These are phyloP conservation scores for Tarsius wallacei DNA, from an alignment of 2,797 vertebrate genomes.

Conservation along the genomic window DNA sequence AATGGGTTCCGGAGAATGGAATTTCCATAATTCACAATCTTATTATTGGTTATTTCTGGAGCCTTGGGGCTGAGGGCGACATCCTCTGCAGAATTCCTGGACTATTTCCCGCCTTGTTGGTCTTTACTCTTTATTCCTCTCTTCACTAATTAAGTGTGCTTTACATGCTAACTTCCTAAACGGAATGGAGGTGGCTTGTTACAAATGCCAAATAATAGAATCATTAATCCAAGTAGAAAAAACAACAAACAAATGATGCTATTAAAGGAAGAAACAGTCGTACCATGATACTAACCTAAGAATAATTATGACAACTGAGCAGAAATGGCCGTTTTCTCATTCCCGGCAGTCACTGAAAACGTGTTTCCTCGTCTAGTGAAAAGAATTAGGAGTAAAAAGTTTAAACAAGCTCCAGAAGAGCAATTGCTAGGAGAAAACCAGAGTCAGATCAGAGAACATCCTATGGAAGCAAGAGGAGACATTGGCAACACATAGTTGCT, in stretches of 20 bases:
- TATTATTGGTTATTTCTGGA: slow-evolving; percentile 79
- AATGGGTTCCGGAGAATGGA: slow-evolving; percentile 68
- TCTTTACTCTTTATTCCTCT: neutral
- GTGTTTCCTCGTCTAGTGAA: fast-evolving
- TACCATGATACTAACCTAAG: neutral
- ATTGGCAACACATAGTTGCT: neutral
- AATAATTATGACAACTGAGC: neutral
- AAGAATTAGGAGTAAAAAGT: neutral
- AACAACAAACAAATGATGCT: neutral
- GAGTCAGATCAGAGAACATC: neutral
- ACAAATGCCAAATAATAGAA: slow-evolving; percentile 52
- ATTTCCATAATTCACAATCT: slow-evolving; percentile 75
- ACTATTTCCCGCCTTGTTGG: slow-evolving; percentile 50
- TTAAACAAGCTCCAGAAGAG: neutral
- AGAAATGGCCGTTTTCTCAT: neutral
- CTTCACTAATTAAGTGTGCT: slow-evolving; percentile 72
- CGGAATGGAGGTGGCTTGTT: slow-evolving; percentile 34
- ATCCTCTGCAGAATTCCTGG: slow-evolving; percentile 34
- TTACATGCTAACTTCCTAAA: slow-evolving; percentile 65
- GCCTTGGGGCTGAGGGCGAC: slow-evolving; percentile 53
- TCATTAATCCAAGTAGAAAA: slow-evolving; percentile 37
- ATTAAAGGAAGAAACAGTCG: neutral
- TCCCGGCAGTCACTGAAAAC: neutral
- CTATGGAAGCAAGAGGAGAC: neutral
- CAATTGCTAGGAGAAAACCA: neutral